Evolutionary conservation across 2,888 invertebrate genomes (phyloP).

Genomic region (Gortyna flavago): DNA sequence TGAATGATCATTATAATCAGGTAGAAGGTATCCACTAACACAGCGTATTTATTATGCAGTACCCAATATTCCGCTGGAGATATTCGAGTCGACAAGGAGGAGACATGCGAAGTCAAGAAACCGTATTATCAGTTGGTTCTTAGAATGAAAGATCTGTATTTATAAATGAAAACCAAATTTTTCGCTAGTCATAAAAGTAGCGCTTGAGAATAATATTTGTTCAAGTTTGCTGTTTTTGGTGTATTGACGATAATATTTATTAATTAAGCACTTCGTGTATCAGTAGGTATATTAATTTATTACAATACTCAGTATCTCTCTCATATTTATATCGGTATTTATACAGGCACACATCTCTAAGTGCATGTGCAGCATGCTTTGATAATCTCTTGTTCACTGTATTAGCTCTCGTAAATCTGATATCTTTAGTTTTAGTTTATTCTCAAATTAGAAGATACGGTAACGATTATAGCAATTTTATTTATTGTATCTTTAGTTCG

Average conservation of each 20-base stretch:
- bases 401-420: conserved; percentile 78
- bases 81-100: conserved; percentile 90
- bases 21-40: conserved; percentile 84
- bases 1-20: conserved; percentile 65
- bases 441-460: conserved; percentile 64
- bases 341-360: conserved; percentile 77
- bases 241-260: conserved; percentile 70
- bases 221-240: conserved; percentile 78
- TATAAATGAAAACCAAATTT: conserved; percentile 78
- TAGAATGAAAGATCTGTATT: conserved; percentile 86
- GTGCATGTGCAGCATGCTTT: conserved; percentile 86
- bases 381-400: conserved; percentile 74
- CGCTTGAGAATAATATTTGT: conserved; percentile 81
- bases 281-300: conserved; percentile 69
- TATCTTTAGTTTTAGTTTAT: conserved; percentile 59
- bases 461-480: conserved; percentile 63
- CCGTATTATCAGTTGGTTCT: conserved; percentile 90
- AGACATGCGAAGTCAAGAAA: conserved; percentile 90
- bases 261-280: conserved; percentile 72
- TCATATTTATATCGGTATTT: conserved; percentile 74
- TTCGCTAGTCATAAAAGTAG: conserved; percentile 85
- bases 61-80: conserved; percentile 90
- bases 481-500: conserved; percentile 68
- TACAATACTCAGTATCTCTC: conserved; percentile 74
- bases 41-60: conserved; percentile 89